These are phyloP conservation scores for Danio tinwini DNA, from an alignment of 2,797 vertebrate species.

Conservation along the genomic window DNA sequence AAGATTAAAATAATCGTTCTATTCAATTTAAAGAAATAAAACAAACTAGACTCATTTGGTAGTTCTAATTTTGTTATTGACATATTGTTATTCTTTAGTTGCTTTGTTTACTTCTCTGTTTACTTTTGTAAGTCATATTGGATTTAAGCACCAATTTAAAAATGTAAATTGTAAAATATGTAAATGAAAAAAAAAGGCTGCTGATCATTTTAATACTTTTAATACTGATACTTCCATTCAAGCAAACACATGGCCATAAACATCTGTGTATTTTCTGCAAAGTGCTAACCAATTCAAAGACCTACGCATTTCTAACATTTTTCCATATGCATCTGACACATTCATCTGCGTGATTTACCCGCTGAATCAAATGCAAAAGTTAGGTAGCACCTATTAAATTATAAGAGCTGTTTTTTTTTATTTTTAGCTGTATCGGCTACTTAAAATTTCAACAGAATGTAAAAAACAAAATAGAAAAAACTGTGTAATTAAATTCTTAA, in stretches of 20 bases:
- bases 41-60: no score
- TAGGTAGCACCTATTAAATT: slow-evolving; percentile 20
- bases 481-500: slow-evolving; percentile 7
- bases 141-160: no score
- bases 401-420: slow-evolving; percentile 5
- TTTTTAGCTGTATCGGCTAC: background rate
- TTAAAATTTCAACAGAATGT: background rate
- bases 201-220: slow-evolving; percentile 11
- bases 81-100: no score
- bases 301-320: background rate
- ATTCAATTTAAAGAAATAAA: no score
- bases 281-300: background rate
- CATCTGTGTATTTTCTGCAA: slow-evolving; percentile 39
- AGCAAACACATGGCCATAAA: slow-evolving; percentile 27
- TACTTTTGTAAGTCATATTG: no score
- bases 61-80: no score
- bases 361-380: slow-evolving; percentile 11
- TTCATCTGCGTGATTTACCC: background rate
- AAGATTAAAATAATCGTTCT: no score
- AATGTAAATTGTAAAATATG: no score
- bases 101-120: no score
- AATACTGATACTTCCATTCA: slow-evolving; percentile 1
- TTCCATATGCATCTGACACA: slow-evolving; percentile 15
- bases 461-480: background rate
- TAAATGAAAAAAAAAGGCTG: no score